A percentile compares a stretch with the other conserved stretches of the same genome.
phyloP scores from a whole-genome alignment of 2,888 invertebrate genomes.

The Quadroppia sp. region DNA sequence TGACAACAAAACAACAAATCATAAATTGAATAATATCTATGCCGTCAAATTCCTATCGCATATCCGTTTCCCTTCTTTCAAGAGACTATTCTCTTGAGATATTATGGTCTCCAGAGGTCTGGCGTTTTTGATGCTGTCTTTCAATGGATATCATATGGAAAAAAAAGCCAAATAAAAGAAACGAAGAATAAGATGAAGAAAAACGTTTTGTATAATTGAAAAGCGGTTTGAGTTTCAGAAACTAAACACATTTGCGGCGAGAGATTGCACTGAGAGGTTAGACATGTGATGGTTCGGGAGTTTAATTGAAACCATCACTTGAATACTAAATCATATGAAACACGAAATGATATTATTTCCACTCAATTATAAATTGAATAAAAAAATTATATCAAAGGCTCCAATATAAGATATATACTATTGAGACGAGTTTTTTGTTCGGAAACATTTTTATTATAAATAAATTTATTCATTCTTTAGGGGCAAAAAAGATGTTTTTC shows the following conservation, averaged over 20 bases:
- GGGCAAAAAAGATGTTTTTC: too few relatives aligned
- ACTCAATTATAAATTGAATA: too few relatives aligned
- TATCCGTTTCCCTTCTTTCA: background rate
- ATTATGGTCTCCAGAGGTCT: background rate
- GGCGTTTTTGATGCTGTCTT: background rate
- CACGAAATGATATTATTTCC: background rate
- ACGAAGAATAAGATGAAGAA: background rate
- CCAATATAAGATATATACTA: too few relatives aligned
- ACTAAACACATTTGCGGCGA: background rate
- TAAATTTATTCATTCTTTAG: too few relatives aligned
- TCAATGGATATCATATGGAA: background rate
- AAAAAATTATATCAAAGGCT: too few relatives aligned
- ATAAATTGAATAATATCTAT: background rate
- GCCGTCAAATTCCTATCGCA: background rate
- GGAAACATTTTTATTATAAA: too few relatives aligned
- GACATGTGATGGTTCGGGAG: background rate
- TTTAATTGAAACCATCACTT: background rate
- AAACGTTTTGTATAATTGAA: background rate
- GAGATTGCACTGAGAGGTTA: background rate
- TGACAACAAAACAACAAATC: too few relatives aligned
- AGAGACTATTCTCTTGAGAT: background rate
- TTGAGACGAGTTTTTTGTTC: too few relatives aligned
- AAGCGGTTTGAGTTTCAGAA: background rate
- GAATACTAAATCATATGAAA: slow-evolving; percentile 2
- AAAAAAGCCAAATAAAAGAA: background rate